Evolutionary conservation across 53 echinoderm and acorn worm genomes (phyloP).

Genomic region (Antedon mediterranea): DNA sequence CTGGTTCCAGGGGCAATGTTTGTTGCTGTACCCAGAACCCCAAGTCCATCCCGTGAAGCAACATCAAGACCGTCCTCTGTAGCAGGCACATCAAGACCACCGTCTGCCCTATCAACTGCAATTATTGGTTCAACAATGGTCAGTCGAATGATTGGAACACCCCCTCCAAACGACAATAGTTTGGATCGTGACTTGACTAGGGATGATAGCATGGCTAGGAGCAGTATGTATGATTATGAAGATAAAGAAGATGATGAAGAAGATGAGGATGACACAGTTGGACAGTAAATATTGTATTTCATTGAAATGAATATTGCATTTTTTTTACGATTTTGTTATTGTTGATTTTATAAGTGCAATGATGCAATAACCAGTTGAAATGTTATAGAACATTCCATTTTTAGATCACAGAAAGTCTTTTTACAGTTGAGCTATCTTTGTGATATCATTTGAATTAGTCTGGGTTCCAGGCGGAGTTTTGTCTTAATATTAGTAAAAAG

Average conservation of each 20-base stretch:
- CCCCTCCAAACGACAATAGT: background rate
- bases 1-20: conserved; percentile 84
- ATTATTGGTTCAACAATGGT: conserved; percentile 67
- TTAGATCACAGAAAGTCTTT: no score
- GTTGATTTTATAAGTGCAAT: no score
- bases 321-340: no score
- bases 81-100: conserved; percentile 16
- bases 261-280: conserved; percentile 23
- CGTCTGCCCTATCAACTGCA: conserved; percentile 66
- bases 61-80: background rate
- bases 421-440: no score
- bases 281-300: background rate
- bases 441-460: no score
- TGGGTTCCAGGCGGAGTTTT: no score
- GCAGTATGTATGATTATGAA: conserved; percentile 91
- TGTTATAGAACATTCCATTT: no score
- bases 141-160: conserved; percentile 51
- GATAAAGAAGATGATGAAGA: conserved; percentile 74
- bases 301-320: no score
- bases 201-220: conserved; percentile 67
- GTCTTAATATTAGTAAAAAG: no score
- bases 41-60: conserved; percentile 48
- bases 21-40: conserved; percentile 82
- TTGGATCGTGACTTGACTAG: conserved; percentile 2
- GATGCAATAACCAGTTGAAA: no score